Evolutionary conservation across 2,888 invertebrate genomes (phyloP), one percentile per base, ranked within the genome.

Genomic region (Mamestra brassicae): DNA sequence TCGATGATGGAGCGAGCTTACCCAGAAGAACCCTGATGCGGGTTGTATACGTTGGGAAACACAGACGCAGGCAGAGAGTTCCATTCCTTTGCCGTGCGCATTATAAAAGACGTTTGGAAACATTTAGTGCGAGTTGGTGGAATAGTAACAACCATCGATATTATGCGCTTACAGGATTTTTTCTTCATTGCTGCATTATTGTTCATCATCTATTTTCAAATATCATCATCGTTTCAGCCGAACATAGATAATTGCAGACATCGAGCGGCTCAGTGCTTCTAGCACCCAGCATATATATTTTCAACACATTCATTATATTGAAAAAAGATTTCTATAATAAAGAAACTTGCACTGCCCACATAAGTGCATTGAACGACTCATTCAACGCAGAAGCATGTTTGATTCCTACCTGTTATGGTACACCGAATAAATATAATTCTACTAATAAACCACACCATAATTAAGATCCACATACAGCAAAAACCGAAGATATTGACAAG

Each of bases 351-450:
- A 15, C 3, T 50, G 42, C 50, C 45, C 71, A 36, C 2, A 3
- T 42, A 61, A 70, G 50, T 50, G 60, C 38, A 62, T 52, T 34
- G 7, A 38, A 68, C 34, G 17, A 47, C 38, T 62, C 13, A 45
- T 66, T 55, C 17, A 58, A 38, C 7, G 4, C 54, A 36, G 5
- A 26, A 64, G 15, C 77, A 72, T 81, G 81, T 63, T 66, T 36
- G 52, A 76, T 69, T 36, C 61, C 42, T n/a, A 42, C 54, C 34
- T 57, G 83, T 74, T 42, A 71, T 64, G 79, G 61, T 78, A 74
- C 81, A 83, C 50, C 71, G 79, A 77, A 72, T 75, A 78, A 64
- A 78, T 58, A 55, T 69, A 83, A 70, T 71, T 80, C 69, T 66
- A 76, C 55, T 34, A 63, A 80, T 80, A 83, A 83, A 83, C 76